Evolutionary conservation across 2,113 vertebrate species (phyloP), one percentile per base, ranked within the genome.

Genomic region (Heterotilapia buettikoferi): DNA sequence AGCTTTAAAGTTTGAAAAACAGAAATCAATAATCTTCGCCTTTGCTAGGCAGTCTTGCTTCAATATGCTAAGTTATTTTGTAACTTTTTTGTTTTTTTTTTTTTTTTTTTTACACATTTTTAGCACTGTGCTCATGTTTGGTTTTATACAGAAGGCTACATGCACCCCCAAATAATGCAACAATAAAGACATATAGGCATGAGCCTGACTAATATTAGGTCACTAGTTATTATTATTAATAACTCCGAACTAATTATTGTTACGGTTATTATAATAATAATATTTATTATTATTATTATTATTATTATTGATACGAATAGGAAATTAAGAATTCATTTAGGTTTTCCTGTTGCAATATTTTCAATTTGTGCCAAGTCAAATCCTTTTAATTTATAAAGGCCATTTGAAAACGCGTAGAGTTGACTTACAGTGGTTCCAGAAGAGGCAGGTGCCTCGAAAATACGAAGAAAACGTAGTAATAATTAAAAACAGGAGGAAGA

Each of bases 1-100:
- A 63, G 59, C 29, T 66, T 19, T 66, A n/a, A 66, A 36, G 63
- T 12, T 14, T 21, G 63, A 40, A 68, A 68, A 68, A 66, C 11
- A 5, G 19, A 68, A 40, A n/a, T n/a, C 18, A 31, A 10, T 0
- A 2, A 66, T 66, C 33, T 40, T 66, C 0, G 19, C 19, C 33
- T n/a, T 66, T 13, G 33, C 0, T 13, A 2, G 9, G 18, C 18
- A 66, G 36, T 38, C 18, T 2, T 21, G 18, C 0, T 36, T 66
- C 61, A 38, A 12, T 66, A 66, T 61, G 2, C 6, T 6, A 14
- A 7, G 19, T 66, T 13, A 2, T 38, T 66, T 16, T 33, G 59
- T 63, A 63, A 19, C 16, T 59, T 19, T 61, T 63, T 19, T 63
- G 59, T 63, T 11, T 43, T 43, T 43, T 43, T 43, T 43, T 43